Evolutionary conservation across 2,888 invertebrate genomes (phyloP).

Genomic region (Sphecodes monilicornis): DNA sequence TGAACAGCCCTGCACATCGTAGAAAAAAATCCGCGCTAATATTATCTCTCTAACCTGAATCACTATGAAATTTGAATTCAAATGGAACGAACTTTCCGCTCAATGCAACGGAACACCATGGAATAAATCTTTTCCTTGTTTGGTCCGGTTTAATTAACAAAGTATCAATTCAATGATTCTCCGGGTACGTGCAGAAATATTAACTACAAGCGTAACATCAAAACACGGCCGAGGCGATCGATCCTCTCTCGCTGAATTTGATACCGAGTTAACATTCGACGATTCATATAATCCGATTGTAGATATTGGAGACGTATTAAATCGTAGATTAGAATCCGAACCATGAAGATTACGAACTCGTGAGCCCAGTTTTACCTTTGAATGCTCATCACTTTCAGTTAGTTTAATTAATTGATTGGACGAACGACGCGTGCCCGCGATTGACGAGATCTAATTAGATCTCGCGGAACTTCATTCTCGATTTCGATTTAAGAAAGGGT

Average conservation of each 20-base stretch:
- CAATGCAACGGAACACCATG: not conserved
- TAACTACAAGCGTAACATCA: not conserved
- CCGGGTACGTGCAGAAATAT: not conserved
- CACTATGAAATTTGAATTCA: not conserved
- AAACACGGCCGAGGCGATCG: not conserved
- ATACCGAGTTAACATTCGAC: not conserved
- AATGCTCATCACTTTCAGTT: conserved; percentile 6
- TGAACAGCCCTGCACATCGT: not conserved
- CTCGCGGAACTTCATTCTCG: conserved; percentile 11
- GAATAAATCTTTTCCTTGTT: not conserved
- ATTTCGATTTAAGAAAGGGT: conserved; percentile 14
- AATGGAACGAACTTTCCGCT: not conserved
- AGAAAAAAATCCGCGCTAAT: not conserved
- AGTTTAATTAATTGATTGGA: conserved; percentile 34
- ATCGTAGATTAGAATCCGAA: conserved; percentile 21
- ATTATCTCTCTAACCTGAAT: not conserved
- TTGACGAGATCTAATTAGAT: conserved; percentile 31
- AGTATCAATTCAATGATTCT: not conserved
- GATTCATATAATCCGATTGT: conserved; percentile 1
- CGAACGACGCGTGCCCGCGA: not conserved
- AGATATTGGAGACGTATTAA: conserved; percentile 26
- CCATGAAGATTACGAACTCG: conserved; percentile 12
- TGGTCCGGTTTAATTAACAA: not conserved
- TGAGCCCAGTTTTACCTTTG: not conserved
- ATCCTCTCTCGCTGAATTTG: not conserved